Conservation (phyloP, 2,113 vertebrate genomes). For the Odocoileus virginianus region DNA sequence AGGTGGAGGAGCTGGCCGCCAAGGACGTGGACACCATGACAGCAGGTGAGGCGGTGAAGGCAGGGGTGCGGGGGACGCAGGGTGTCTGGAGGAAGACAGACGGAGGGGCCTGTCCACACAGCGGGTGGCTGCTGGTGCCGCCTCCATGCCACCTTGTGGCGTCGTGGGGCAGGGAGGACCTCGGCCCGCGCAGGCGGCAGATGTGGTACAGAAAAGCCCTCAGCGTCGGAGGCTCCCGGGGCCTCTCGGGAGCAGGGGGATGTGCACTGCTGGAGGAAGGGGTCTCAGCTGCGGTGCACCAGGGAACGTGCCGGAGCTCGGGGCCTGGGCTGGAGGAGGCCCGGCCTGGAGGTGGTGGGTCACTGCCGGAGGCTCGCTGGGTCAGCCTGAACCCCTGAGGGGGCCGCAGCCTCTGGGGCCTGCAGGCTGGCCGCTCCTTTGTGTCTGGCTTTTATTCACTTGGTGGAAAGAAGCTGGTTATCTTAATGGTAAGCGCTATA, state of each 20-base stretch:
- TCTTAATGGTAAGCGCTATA: neutral
- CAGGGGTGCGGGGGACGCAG: fast-evolving
- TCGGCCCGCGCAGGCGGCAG: fast-evolving
- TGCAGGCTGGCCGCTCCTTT: neutral
- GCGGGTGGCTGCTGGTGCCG: neutral
- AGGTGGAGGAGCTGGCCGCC: conserved; percentile 91
- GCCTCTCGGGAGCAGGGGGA: neutral
- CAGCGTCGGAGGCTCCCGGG: fast-evolving
- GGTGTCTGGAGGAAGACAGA: neutral
- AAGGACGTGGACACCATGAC: conserved; percentile 94
- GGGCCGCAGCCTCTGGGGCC: neutral
- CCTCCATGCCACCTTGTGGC: fast-evolving
- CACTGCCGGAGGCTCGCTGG: fast-evolving
- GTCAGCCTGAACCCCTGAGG: neutral
- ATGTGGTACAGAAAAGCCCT: fast-evolving
- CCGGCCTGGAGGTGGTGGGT: neutral
- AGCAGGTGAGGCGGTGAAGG: conserved; percentile 83
- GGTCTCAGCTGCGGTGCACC: neutral
- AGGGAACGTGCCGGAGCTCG: neutral
- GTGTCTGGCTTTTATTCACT: neutral
- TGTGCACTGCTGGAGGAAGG: neutral
- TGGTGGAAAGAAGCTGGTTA: neutral
- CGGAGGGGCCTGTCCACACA: fast-evolving
- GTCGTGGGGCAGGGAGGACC: neutral
- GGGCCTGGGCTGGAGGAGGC: neutral